A percentile compares a stretch with the other conserved stretches of the same genome.
Evolutionary conservation across 2,797 vertebrate genomes (phyloP).

Genomic region (Phataginus tetradactyla): DNA sequence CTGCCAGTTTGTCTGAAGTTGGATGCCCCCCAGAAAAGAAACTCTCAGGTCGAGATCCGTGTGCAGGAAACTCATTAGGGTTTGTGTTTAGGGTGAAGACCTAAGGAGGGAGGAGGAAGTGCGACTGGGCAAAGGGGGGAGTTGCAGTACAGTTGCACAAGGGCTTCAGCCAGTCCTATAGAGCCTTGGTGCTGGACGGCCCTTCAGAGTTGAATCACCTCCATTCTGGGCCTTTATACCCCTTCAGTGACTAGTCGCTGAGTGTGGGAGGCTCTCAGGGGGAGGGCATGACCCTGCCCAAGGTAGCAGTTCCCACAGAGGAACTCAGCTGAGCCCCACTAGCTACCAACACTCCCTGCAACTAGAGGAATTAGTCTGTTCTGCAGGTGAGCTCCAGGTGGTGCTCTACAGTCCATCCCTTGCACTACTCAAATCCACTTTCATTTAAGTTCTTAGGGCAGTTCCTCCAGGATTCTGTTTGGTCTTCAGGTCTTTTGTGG

Average conservation of each 20-base stretch:
- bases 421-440: not conserved
- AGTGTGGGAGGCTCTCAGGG: not conserved
- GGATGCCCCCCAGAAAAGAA: not conserved
- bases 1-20: not conserved
- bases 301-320: not conserved
- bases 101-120: not conserved
- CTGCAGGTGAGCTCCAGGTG: not conserved
- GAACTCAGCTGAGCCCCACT: not conserved
- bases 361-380: not conserved
- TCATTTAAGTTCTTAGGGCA: not conserved
- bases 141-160: not conserved
- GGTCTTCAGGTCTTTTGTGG: not conserved
- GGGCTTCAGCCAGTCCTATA: not conserved
- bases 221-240: not conserved
- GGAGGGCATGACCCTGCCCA: not conserved
- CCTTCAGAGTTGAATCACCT: not conserved
- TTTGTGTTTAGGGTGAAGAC: not conserved
- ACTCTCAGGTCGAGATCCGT: not conserved
- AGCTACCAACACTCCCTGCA: not conserved
- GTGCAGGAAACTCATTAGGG: not conserved
- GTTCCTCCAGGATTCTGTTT: not conserved
- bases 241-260: not conserved
- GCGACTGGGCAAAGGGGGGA: not conserved
- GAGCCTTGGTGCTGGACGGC: not conserved
- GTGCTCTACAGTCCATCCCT: not conserved